Percentiles rank a stretch among this genome's conserved stretches.
These are phyloP conservation scores for Tridacna gigas DNA, from an alignment of 2,888 invertebrate species.

Conservation along the genomic window DNA sequence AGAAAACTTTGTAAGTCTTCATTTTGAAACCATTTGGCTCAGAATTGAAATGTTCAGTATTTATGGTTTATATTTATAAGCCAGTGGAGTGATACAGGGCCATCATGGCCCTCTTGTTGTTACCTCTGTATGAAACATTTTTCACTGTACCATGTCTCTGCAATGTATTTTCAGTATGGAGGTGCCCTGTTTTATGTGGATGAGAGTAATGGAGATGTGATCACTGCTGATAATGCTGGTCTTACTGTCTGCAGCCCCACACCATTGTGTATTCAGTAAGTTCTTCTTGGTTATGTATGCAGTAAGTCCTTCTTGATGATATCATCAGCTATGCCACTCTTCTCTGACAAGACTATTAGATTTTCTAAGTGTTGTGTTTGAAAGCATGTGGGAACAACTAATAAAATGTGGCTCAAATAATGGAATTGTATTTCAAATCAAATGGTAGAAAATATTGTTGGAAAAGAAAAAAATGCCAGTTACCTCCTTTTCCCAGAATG, in stretches of 20 bases:
- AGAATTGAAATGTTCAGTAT: too few relatives aligned
- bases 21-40: too few relatives aligned
- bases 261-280: conserved; percentile 52
- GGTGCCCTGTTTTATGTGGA: conserved; percentile 45
- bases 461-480: neutral
- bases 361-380: neutral
- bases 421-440: neutral
- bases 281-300: neutral
- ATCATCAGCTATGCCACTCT: conserved; percentile 4
- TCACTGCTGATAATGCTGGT: conserved; percentile 43
- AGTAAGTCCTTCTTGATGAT: neutral
- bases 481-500: neutral
- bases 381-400: too few relatives aligned
- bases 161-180: conserved; percentile 33
- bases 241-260: conserved; percentile 31
- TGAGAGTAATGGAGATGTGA: conserved; percentile 32
- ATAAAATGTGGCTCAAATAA: neutral
- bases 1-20: too few relatives aligned
- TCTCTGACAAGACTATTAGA: conserved; percentile 10
- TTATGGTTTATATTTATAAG: too few relatives aligned
- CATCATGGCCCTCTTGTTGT: too few relatives aligned
- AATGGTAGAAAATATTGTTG: neutral
- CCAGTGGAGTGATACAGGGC: too few relatives aligned
- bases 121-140: too few relatives aligned
- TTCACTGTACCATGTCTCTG: too few relatives aligned